A percentile compares a stretch with the other conserved stretches of the same genome.
These are phyloP conservation scores for Drosophila bipectinata DNA, from an alignment of 1,140 invertebrate genomes.

Conservation along the genomic window DNA sequence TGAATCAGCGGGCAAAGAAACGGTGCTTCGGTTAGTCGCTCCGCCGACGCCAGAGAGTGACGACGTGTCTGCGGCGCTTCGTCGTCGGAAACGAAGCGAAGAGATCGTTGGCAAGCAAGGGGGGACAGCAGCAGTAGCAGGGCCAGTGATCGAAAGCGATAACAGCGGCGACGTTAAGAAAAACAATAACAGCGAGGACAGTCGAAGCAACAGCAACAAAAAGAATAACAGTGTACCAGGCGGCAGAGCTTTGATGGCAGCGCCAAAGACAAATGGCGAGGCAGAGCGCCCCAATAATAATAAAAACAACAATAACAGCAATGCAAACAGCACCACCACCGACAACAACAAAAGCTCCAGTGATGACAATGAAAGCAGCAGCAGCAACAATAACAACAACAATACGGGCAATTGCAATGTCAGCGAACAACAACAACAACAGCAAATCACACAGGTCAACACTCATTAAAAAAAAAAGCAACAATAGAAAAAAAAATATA, in stretches of 20 bases:
- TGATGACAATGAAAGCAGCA: slow-evolving; percentile 56
- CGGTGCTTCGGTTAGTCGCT: not conserved
- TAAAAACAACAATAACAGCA: slow-evolving; percentile 23
- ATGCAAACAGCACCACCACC: slow-evolving; percentile 1
- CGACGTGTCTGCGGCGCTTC: not conserved
- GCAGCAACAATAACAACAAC: slow-evolving; percentile 33
- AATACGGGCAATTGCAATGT: slow-evolving; percentile 16
- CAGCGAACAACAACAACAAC: slow-evolving; percentile 43
- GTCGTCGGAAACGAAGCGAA: slow-evolving; percentile 1
- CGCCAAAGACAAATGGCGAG: slow-evolving; percentile 55
- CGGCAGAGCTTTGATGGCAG: slow-evolving; percentile 58
- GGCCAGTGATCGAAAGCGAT: slow-evolving; percentile 3
- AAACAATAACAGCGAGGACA: not conserved
- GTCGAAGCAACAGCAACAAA: slow-evolving; percentile 21
- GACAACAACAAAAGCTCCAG: slow-evolving; percentile 29
- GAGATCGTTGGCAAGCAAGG: slow-evolving; percentile 7
- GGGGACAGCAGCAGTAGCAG: not conserved
- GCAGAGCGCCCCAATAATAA: slow-evolving; percentile 43
- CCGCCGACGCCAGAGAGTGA: slow-evolving; percentile 4
- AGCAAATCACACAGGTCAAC: slow-evolving; percentile 50
- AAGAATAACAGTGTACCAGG: slow-evolving; percentile 7
- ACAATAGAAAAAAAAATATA: not conserved
- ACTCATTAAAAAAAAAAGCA: slow-evolving; percentile 36
- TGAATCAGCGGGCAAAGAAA: not conserved
- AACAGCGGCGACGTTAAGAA: not conserved